Evolutionary conservation across 92 coral and sea anemone genomes (phyloP), one percentile per base, ranked within the genome.

Genomic region (Siderastrea siderea): DNA sequence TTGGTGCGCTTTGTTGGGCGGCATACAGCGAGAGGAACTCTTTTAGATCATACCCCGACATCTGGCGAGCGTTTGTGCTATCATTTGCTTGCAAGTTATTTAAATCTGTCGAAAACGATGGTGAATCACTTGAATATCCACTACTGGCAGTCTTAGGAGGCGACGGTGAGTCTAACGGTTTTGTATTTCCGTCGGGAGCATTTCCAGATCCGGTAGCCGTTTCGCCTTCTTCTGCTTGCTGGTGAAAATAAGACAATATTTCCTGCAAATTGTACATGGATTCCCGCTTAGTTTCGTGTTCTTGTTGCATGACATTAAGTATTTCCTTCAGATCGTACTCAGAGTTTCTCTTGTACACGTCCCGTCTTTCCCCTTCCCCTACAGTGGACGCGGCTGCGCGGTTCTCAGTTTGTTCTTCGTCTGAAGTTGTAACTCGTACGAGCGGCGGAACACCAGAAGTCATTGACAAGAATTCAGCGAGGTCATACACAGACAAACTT

Each of bases 241-340:
- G 85, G 47, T 94, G 95, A 66, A 91, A 88, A 65, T 91, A 64
- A 17, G 85, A 85, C 70, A 94, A 57, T 44, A 94, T 91, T 80
- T 94, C 95, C 13, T 83, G 92, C 15, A 94, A 76, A 75, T 86
- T 88, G 78, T 93, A 86, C 50, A 85, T 81, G 0, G 98, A 93
- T 1, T 87, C 96, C 44, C 93, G 78, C 15, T 79, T 73, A 73
- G 26, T 61, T n/a, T 84, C 80, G 7, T 73, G 71, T 61, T 95
- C 96, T 46, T 75, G 81, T 61, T 91, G 92, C 75, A 95, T 63
- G 17, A 91, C 78, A 16, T 87, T 78, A 15, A 93, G 90, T 62
- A 91, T 91, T 80, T 95, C 96, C 63, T 86, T 82, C 10, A 95
- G 79, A 68, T 95, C 93, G 77, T 93, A 95, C 52, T 93, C 75